Base-by-base conservation (phyloP, 2,797 vertebrate genomes). In the Manis pentadactyla region DNA sequence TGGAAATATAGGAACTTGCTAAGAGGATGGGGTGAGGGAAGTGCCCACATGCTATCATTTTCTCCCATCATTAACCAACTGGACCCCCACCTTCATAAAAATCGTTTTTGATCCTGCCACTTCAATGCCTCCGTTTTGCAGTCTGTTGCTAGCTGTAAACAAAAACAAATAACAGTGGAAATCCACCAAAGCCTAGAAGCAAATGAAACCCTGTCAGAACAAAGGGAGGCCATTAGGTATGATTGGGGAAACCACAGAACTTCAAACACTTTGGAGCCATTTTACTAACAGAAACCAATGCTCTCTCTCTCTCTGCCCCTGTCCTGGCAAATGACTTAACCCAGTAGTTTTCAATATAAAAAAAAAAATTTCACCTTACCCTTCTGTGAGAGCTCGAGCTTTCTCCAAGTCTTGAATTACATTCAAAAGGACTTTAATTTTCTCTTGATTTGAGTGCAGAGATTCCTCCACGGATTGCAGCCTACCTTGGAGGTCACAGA, bases 351-450 rank as follows among this genome's bases (percentile, higher is more conserved):
- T 93, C 86, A 71, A 87, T 87, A 96, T 86, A 12, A 37, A 29
- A 25, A 64, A 64, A 66, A 83, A 55, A 97, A 98, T 96, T 85
- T 64, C 92, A 89, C 74, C 98, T 97, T 99, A 99, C 99, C 99
- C 99, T 99, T 99, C 99, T 49, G 99, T 99, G 98, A 99, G 98
- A 88, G 99, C 99, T 98, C 99, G 99, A 98, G 99, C 99, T 98
- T 99, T 99, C 98, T 99, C 99, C 99, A 99, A 98, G 98, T 99
- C 99, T 99, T 99, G 99, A 98, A 99, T 99, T 98, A 99, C 99
- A 95, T 99, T 99, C 98, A 99, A 98, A 96, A 99, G 99, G 97
- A 99, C 99, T 98, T 99, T 99, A 98, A 99, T 99, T 99, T 99
- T 99, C 99, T 99, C 99, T 98, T 99, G 99, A 96, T 99, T 99